Evolutionary conservation across 92 coral and sea anemone species (phyloP), one percentile per base, ranked within the genome.

Genomic region (Nematostella vectensis): DNA sequence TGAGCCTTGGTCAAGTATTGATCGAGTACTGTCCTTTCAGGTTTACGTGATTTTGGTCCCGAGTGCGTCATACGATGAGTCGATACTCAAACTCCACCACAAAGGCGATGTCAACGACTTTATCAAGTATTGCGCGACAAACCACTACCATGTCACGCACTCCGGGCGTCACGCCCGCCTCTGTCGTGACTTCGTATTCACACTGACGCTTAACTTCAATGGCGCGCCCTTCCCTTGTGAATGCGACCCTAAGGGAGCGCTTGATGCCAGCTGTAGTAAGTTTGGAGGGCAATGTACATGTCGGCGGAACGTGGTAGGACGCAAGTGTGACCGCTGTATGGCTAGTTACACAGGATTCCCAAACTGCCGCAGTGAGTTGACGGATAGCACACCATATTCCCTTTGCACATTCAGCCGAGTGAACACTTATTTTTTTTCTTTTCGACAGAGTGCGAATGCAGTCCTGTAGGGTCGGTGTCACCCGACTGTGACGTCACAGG

Each of bases 251-350:
- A 47, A 43, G 4, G 99, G 99, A 3, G 82, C 99, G 8, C 63
- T 53, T 19, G 67, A 93, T 39, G 28, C 54, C 31, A 33, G 47
- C 45, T 93, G 99, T 55, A 76, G 68, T 11, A 45, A 72, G 71
- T 80, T 78, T 39, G 89, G 95, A 15, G 99, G 99, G 3, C 96
- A 87, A 63, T 93, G 99, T 39, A 19, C 33, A 22, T 93, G 99
- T 57, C 75, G 68, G 22, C 54, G 67, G 11, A 64, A 78, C 57
- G 81, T 93, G 15, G 87, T 93, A 20, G 96, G 99, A 23, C 69
- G 99, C 27, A 71, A 55, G 28, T 93, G 99, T 40, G 71, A 76
- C 39, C 81, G 70, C 50, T 93, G 99, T 53, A 63, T 77, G 31
- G 61, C 69, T 0, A 84, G 96, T 0, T 72, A 82, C 62, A 57